These are phyloP conservation scores for Nothobranchius kuhntae DNA, from an alignment of 2,113 vertebrate genomes.

Conservation along the genomic window DNA sequence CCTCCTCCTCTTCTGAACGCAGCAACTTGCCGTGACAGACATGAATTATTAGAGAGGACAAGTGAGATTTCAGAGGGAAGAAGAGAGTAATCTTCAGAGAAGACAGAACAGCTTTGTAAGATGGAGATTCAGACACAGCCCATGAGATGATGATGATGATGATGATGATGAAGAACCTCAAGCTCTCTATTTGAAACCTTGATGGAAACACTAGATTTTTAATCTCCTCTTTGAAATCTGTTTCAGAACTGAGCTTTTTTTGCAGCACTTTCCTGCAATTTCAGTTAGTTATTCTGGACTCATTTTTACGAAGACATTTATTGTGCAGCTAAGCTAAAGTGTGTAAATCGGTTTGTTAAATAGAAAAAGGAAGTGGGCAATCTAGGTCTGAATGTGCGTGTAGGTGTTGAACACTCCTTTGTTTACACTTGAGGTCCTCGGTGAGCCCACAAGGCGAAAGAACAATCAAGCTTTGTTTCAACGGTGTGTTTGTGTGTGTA, in stretches of 20 bases:
- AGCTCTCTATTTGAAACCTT: not conserved
- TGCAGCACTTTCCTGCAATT: not conserved
- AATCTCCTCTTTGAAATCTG: no score
- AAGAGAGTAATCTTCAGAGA: conserved; percentile 42
- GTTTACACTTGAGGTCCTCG: conserved; percentile 39
- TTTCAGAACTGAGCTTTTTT: no score
- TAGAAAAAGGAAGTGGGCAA: not conserved
- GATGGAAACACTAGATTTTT: no score
- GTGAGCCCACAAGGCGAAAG: conserved; percentile 30
- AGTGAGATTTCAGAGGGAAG: conserved; percentile 34
- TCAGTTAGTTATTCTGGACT: not conserved
- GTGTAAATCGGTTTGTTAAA: not conserved
- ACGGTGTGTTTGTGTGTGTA: conserved; percentile 10
- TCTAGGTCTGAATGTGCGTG: not conserved
- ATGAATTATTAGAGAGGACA: conserved; percentile 56
- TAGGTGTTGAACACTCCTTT: conserved; percentile 33
- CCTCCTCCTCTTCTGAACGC: conserved; percentile 14
- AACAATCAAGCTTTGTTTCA: conserved; percentile 65
- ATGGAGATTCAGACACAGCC: conserved; percentile 3
- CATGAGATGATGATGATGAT: not conserved
- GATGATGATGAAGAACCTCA: not conserved
- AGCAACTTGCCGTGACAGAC: conserved; percentile 21
- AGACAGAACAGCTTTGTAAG: conserved; percentile 17
- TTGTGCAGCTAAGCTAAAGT: not conserved
- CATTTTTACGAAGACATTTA: not conserved